Evolutionary conservation across 2,888 invertebrate species (phyloP).

Genomic region (Campaea margaritaria): DNA sequence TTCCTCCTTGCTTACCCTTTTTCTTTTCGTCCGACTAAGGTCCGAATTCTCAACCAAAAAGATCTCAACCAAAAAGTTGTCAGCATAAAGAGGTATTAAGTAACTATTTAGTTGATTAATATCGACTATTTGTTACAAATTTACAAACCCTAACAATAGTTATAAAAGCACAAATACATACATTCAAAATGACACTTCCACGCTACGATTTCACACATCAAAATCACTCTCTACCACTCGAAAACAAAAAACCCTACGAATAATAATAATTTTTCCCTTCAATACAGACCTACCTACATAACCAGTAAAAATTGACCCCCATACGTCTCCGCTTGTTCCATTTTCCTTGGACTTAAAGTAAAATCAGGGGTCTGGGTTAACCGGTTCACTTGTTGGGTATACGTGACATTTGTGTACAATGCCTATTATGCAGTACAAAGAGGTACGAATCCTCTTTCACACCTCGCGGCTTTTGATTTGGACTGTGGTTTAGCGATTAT

Average conservation of each 20-base stretch:
- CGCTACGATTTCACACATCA: constrained; percentile 26
- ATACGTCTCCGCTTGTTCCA: neutral
- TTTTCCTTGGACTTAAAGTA: neutral
- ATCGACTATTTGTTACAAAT: too few relatives aligned
- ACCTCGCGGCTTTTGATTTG: constrained; percentile 63
- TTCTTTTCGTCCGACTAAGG: too few relatives aligned
- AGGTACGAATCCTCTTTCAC: constrained; percentile 60
- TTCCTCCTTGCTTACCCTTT: too few relatives aligned
- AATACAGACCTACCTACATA: neutral
- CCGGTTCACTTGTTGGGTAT: constrained; percentile 31
- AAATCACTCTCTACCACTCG: constrained; percentile 35
- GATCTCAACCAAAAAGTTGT: too few relatives aligned
- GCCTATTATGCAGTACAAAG: constrained; percentile 62
- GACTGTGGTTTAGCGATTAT: constrained; percentile 42
- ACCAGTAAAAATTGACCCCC: constrained; percentile 9
- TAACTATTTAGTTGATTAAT: too few relatives aligned
- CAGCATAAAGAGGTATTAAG: too few relatives aligned
- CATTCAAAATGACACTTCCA: constrained; percentile 18
- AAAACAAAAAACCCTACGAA: constrained; percentile 40
- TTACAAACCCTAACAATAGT: too few relatives aligned
- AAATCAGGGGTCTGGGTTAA: constrained; percentile 18
- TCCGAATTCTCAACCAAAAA: too few relatives aligned
- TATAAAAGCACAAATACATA: too few relatives aligned
- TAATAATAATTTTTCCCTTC: constrained; percentile 41
- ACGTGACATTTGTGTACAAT: constrained; percentile 62